Base-by-base conservation (phyloP, 2,888 invertebrate species). In the Zygogramma bicolorata region DNA sequence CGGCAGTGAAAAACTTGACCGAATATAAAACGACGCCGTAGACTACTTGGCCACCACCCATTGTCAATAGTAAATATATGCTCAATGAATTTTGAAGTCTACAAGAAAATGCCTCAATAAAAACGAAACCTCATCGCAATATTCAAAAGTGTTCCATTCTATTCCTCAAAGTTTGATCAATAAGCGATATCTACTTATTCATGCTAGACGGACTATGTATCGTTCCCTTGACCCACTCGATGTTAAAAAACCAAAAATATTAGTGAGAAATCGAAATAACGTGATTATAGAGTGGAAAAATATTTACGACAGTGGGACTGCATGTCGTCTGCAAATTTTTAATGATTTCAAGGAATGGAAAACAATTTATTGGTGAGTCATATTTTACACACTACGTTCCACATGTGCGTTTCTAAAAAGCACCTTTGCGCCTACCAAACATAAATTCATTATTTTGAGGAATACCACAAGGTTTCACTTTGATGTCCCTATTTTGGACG, bases 321-420 rank as follows among this genome's bases (percentile, higher is more conserved):
- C 42, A 31, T 75, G 46, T 63, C 46, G 46, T 13, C 20, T 84
- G 62, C 81, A 82, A 71, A 78, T 83, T 25, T 72, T 77, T 58
- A 75, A 79, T 58, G 71, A 76, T n/a, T 63, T 80, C 15, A 78
- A 80, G 59, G 79, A 81, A 49, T 84, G 84, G 84, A 77, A 74
- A 73, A 77, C 79, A 7, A 63, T 83, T 25, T 84, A 83, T 66
- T 80, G 82, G 84, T 84, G 78, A 75, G n/a, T 3, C 6, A 62
- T 29, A 61, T 20, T 34, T 13, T 22, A 46, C 29, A 15, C 8
- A 18, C 34, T 34, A 34, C 34, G 13, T 25, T 22, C 8, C n/a
- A n/a, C n/a, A n/a, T n/a, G n/a, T n/a, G n/a, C n/a, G n/a, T n/a
- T n/a, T n/a, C n/a, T n/a, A n/a, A n/a, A n/a, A n/a, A n/a, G n/a